A percentile compares a stretch with the other conserved stretches of the same genome.
Conservation (phyloP, 2,113 vertebrate species). For the Mixornis gularis region DNA sequence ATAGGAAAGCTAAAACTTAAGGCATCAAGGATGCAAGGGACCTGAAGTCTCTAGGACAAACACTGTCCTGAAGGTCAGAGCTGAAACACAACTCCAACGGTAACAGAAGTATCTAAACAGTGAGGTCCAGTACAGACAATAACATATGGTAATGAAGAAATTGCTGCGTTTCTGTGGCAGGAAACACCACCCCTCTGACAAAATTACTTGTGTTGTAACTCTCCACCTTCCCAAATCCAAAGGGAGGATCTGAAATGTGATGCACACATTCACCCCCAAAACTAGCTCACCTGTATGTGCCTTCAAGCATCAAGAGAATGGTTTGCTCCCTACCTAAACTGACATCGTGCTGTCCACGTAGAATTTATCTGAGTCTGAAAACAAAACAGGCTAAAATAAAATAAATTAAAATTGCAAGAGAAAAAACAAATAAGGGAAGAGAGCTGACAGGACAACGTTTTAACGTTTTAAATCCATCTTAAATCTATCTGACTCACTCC, state of each 20-base stretch:
- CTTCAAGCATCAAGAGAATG: background rate
- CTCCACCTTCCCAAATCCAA: background rate
- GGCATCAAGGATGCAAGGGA: background rate
- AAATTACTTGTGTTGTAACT: background rate
- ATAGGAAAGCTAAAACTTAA: background rate
- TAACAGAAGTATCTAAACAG: background rate
- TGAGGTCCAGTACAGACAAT: background rate
- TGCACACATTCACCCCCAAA: background rate
- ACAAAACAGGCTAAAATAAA: background rate
- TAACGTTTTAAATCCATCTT: background rate
- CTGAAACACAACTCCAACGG: fast-evolving
- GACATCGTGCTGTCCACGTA: background rate
- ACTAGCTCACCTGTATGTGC: background rate
- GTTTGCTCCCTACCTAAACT: background rate
- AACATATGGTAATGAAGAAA: background rate
- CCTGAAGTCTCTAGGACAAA: background rate
- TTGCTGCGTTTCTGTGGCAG: background rate
- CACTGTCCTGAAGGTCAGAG: background rate
- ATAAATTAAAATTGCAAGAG: background rate
- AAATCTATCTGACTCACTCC: background rate
- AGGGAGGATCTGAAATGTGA: background rate
- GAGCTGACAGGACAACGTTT: background rate
- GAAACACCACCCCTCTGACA: background rate
- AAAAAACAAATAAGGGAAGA: background rate
- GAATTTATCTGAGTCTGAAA: background rate